Base-by-base conservation (phyloP, 2,888 invertebrate species). In the Anthophora plumipes region DNA sequence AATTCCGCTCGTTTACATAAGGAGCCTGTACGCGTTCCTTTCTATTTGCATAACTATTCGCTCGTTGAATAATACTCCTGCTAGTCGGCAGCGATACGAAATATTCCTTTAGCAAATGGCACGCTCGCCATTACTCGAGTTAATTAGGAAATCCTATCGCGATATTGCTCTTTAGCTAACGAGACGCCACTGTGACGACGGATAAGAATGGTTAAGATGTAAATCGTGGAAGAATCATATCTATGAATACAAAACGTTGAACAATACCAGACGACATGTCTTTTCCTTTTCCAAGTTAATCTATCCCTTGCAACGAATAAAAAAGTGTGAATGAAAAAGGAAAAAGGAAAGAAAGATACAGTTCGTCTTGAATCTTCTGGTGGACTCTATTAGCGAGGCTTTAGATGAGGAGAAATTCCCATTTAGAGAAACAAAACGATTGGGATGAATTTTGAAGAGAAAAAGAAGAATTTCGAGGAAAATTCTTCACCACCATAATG, bases 31-130 rank as follows among this genome's bases (percentile, higher is more conserved):
- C 61, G 17, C 43, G 25, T 7, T 39, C 55, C n/a, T 20, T 43
- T 67, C 55, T 57, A 25, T 61, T 67, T 67, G 37, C 66, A 41
- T 43, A 71, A 55, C 60, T 50, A 31, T 77, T 55, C 61, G 12
- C 71, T 61, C 43, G 31, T 48, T 20, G 46, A 54, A 77, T 52
- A 69, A 77, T 64, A 20, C 20, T 31, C 25, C 55, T 8, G 20
- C 57, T 2, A 43, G n/a, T 52, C 59, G 41, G 11, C n/a, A 11
- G 17, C 54, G 11, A 60, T 37, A 25, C 1, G 66, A 55, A 70
- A 37, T 22, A 31, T 48, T 71, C 39, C 31, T 60, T 60, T 20
- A 20, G 17, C 59, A 25, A 52, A 52, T 41, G 39, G 11, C 17
- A 6, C 14, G 14, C 48, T 55, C 7, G 54, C 11, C 17, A 12